Base-by-base conservation (phyloP, 2,888 invertebrate species). In the Byasa hedistus region DNA sequence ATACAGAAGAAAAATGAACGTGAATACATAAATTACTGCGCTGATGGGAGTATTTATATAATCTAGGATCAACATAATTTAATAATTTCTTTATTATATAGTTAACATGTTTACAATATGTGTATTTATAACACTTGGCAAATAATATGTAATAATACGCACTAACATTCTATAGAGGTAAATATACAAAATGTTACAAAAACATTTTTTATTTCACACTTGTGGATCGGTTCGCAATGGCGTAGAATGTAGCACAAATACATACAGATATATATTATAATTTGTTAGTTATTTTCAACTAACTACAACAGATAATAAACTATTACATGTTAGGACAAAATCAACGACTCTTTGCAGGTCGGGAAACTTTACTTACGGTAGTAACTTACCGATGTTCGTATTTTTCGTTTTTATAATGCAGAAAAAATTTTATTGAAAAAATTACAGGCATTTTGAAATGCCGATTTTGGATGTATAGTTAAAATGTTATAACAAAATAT, bases 221-320 rank as follows among this genome's bases (percentile, higher is more conserved):
- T 52, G 52, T 57, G 61, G 52, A 66, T 57, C 57, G 52, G 61
- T 57, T 57, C 55, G 57, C 61, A 61, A 65, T 51, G 51, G 60
- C 57, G 56, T 61, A 65, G 57, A 51, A 32, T 39, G 19, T 21
- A n/a, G 10, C n/a, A 32, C 19, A 57, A 21, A 51, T 51, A 39
- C 2, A 39, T 39, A 39, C 12, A 39, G 3, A 27, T 27, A 27
- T 27, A 27, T 39, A 39, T 39, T 15, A 15, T 39, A 39, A 32
- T 32, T 32, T 32, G 17, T 48, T 48, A 48, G 48, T 51, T 24
- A 51, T 23, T 59, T 44, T 52, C n/a, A 55, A 55, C 56, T 60
- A 61, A 61, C 56, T 61, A 61, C 22, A 60, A 65, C 55, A 57
- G 32, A 60, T 32, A 59, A 55, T 23, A 27, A 27, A 32, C 32